Percentiles rank a stretch among this genome's conserved stretches.
These are phyloP conservation scores for Galaxias olidus DNA, from an alignment of 2,797 vertebrate genomes.

Conservation along the genomic window DNA sequence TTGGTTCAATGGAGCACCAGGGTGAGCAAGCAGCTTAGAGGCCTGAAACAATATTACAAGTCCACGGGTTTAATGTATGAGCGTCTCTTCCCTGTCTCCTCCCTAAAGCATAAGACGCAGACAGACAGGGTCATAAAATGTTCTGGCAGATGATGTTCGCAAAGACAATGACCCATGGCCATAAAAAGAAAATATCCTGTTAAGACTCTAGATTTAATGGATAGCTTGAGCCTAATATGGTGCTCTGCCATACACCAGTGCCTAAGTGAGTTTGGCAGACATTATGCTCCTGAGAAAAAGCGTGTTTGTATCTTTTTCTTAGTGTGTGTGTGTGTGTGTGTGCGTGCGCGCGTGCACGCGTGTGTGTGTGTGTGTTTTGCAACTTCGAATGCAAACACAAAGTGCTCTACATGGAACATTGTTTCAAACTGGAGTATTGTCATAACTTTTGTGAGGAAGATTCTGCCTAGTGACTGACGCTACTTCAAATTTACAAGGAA, in stretches of 20 bases:
- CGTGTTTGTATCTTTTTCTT: too few species aligned
- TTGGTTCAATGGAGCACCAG: conserved; percentile 53
- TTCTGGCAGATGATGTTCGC: conserved; percentile 62
- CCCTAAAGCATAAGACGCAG: conserved; percentile 51
- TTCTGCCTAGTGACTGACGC: too few species aligned
- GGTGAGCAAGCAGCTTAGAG: conserved; percentile 60
- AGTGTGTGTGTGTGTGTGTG: conserved; percentile 7
- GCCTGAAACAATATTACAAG: conserved; percentile 62
- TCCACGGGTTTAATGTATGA: conserved; percentile 68
- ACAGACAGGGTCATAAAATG: conserved; percentile 55
- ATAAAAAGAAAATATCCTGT: conserved; percentile 12
- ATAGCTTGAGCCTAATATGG: conserved; percentile 29
- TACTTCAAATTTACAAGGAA: too few species aligned
- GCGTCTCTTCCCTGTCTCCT: conserved; percentile 43
- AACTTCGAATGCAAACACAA: too few species aligned
- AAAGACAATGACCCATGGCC: conserved; percentile 57
- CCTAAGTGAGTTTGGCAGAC: conserved; percentile 12
- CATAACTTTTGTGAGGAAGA: too few species aligned
- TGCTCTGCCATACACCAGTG: conserved; percentile 27
- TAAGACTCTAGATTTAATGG: conserved; percentile 35
- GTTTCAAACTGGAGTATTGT: too few species aligned
- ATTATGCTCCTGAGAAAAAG: conserved; percentile 6
- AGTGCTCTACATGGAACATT: too few species aligned
- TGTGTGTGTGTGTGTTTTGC: neutral
- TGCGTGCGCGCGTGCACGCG: neutral